Evolutionary conservation across 2,113 vertebrate genomes (phyloP), one percentile per base, ranked within the genome.

Genomic region (Megalops atlanticus): DNA sequence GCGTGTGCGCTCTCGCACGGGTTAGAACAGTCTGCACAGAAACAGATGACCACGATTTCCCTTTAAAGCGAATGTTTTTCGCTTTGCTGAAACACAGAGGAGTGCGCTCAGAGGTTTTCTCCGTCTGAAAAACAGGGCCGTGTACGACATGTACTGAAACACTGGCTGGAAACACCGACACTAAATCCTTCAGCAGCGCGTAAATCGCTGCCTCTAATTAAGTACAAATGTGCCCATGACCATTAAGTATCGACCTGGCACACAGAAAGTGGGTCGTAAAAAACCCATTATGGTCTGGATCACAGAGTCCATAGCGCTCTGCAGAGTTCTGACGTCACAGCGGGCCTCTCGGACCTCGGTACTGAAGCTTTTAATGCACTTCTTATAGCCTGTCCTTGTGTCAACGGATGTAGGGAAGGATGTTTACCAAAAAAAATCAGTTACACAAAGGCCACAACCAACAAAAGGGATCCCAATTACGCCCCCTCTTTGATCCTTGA

Each of bases 251-350:
- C 6, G 77, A 70, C 38, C 71, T 39, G 31, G 43, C 21, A 39
- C 10, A 45, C 12, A 24, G 18, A 45, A 43, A 45, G 31, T 33
- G 54, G 39, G 41, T 33, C 41, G 39, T 43, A 79, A 71, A 71
- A 79, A 78, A 77, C 39, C 40, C 69, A 71, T 79, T 45, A 79
- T 27, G 52, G 39, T 12, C 31, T 45, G 77, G 77, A 58, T 45
- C 6, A 40, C 24, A 64, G 11, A 31, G 18, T 4, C 33, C 15
- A 39, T 33, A 38, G 47, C 47, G 52, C 76, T 15, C 4, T 52
- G 43, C 76, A 54, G 47, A n/a, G 52, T 47, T 47, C 64, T 70
- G 77, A 47, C 24, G 31, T 47, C 58, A 36, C 40, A 35, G 14
- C 33, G n/a, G 72, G 21, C 72, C 31, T 33, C 24, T 31, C 21